Evolutionary conservation across 2,797 vertebrate species (phyloP), one percentile per base, ranked within the genome.

Genomic region (Picus viridis): DNA sequence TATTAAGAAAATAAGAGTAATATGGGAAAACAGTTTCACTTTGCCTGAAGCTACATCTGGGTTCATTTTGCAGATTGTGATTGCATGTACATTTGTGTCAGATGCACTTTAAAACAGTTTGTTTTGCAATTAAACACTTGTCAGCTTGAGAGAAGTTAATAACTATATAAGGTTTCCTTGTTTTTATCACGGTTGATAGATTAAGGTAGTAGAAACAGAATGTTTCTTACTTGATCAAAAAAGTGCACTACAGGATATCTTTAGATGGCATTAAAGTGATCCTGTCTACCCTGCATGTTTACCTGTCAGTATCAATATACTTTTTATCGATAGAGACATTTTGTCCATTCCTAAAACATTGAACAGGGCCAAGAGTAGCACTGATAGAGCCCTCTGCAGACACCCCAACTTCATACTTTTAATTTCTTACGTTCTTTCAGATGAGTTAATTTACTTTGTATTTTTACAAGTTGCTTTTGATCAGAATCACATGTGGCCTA

Each of bases 1-100:
- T 92, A 84, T 90, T 76, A 73, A 86, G 59, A 92, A 92, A 80
- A 32, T 45, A 73, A 34, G 26, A 56, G 14, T n/a, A 17, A 65
- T 78, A 73, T 91, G 23, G 54, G 27, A 32, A 81, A 57, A 12
- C 3, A 6, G 10, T 78, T 91, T 73, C 9, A 51, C 89, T 75
- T 82, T 72, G 41, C 29, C 29, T 5, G 6, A 14, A 41, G 43
- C 17, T 8, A 22, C 3, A 1, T 47, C 56, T 81, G 26, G 32
- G 4, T 69, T 69, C 16, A 41, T 90, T 84, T 84, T 88, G 34
- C 13, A 45, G 23, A 16, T 73, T 71, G 20, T 63, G 34, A 34
- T 41, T 79, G 20, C 2, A 0, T 36, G 6, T 64, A 24, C 15
- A 7, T 77, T 83, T 71, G 6, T 89, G 36, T 64, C 7, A 27